Evolutionary conservation across 2,888 invertebrate species (phyloP).

Genomic region (Tipula vernalis): DNA sequence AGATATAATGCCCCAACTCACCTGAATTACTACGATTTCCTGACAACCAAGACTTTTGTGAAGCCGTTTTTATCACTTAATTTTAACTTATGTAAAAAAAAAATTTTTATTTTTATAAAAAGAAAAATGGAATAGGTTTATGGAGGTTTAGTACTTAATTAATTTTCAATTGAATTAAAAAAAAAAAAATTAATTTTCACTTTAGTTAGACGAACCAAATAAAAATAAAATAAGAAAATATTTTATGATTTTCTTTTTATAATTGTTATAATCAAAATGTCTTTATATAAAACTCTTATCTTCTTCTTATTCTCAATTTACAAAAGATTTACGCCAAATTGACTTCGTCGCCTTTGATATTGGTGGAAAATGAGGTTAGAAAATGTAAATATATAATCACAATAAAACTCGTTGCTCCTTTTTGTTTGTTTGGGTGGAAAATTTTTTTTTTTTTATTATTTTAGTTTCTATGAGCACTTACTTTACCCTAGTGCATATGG

Average conservation of each 20-base stretch:
- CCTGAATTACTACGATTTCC: neutral
- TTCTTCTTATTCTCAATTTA: neutral
- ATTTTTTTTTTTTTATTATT: neutral
- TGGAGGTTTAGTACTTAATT: neutral
- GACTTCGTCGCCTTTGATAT: neutral
- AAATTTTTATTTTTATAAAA: neutral
- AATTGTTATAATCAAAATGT: no score
- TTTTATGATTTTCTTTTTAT: neutral
- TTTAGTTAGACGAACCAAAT: neutral
- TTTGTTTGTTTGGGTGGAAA: neutral
- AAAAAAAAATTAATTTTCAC: neutral
- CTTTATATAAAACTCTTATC: neutral
- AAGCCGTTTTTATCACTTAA: conserved; percentile 16
- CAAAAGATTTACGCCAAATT: neutral
- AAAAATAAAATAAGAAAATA: neutral
- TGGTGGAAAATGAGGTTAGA: neutral
- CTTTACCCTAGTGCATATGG: neutral
- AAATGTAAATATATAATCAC: neutral
- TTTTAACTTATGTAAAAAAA: neutral
- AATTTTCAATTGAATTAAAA: neutral
- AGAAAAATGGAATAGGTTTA: neutral
- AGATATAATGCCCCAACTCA: neutral
- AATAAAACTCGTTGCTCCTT: neutral
- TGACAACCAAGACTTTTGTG: conserved; percentile 19
- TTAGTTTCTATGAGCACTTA: neutral